These are phyloP conservation scores for Chlorodrepanis virens DNA, from an alignment of 2,113 vertebrate genomes.

Conservation along the genomic window DNA sequence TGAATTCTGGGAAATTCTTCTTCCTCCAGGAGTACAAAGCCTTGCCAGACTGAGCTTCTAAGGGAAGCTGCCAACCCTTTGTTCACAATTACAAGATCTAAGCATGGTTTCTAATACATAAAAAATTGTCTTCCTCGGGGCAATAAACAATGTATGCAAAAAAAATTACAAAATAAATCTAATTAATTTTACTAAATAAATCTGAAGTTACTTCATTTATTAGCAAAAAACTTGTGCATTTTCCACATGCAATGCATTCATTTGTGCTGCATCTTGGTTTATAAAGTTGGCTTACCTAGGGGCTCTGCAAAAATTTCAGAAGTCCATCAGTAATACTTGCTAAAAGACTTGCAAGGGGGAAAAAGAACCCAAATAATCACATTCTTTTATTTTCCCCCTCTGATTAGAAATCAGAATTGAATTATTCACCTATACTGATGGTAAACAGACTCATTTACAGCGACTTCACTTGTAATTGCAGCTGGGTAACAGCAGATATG, in stretches of 20 bases:
- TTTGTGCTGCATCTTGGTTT: neutral
- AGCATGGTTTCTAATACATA: neutral
- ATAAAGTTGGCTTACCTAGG: neutral
- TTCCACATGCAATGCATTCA: neutral
- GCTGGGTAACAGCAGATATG: neutral
- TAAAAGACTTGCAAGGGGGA: neutral
- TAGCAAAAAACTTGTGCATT: neutral
- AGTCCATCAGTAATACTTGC: neutral
- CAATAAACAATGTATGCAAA: neutral
- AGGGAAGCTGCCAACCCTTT: neutral
- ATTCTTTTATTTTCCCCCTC: neutral
- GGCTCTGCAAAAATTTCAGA: neutral
- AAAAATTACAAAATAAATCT: neutral
- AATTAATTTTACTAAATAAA: neutral
- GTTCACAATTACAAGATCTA: neutral
- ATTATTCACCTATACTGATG: neutral
- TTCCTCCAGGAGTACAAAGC: neutral
- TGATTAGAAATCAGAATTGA: neutral
- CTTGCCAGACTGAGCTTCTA: neutral
- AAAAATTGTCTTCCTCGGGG: neutral
- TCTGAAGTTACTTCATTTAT: neutral
- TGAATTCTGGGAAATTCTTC: neutral
- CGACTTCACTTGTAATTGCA: neutral
- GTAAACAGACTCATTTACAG: neutral
- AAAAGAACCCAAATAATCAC: neutral